These are phyloP conservation scores for Rhopalosiphum padi DNA, from an alignment of 1,140 invertebrate genomes.

Conservation along the genomic window DNA sequence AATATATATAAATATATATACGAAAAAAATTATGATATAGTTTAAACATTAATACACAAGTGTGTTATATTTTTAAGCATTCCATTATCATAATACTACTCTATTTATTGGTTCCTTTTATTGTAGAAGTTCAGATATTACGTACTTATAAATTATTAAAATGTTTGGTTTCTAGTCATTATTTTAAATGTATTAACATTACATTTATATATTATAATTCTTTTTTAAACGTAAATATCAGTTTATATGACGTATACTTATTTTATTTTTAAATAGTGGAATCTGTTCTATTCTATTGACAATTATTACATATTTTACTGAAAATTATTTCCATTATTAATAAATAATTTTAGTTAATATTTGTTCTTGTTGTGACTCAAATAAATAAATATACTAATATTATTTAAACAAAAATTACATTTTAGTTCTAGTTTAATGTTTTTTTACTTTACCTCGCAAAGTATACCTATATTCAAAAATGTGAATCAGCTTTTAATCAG, in stretches of 20 bases:
- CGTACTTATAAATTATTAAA: slow-evolving; percentile 32
- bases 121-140: background rate
- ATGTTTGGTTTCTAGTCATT: slow-evolving; percentile 43
- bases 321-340: background rate
- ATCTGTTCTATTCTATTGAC: no score
- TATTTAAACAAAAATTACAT: background rate
- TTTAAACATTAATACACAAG: background rate
- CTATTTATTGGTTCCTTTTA: slow-evolving; percentile 47
- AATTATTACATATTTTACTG: background rate
- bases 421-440: background rate
- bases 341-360: background rate
- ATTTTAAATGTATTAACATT: slow-evolving; percentile 10
- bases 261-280: background rate
- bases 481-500: no score
- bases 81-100: slow-evolving; percentile 42
- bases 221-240: background rate
- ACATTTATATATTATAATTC: background rate
- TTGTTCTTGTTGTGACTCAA: background rate
- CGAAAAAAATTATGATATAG: slow-evolving; percentile 22
- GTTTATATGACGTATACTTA: background rate
- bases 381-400: background rate
- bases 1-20: background rate
- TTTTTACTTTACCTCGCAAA: background rate
- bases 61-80: slow-evolving; percentile 51
- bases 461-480: no score